Evolutionary conservation across 2,888 invertebrate species (phyloP).

Genomic region (Sphinx pinastri): DNA sequence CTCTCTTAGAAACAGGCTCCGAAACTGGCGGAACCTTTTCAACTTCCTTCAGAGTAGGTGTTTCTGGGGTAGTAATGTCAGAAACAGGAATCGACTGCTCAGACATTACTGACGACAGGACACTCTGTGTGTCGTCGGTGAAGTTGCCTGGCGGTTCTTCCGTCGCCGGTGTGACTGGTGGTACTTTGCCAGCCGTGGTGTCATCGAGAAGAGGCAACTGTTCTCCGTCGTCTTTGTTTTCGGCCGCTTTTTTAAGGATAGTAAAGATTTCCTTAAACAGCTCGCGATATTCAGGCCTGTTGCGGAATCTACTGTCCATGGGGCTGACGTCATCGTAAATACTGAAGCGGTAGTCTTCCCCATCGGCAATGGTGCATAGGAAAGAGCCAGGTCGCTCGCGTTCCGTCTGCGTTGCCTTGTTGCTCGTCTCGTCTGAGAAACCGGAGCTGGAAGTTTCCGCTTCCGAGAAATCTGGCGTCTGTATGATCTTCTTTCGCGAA

Average conservation of each 20-base stretch:
- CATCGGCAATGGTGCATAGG: slow-evolving; percentile 92
- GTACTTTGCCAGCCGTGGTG: slow-evolving; percentile 83
- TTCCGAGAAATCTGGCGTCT: slow-evolving; percentile 93
- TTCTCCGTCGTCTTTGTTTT: slow-evolving; percentile 92
- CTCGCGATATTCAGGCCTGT: slow-evolving; percentile 91
- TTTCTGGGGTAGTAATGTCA: slow-evolving; percentile 85
- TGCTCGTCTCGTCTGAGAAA: slow-evolving; percentile 92
- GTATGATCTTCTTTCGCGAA: slow-evolving; percentile 84
- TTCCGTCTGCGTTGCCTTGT: slow-evolving; percentile 93
- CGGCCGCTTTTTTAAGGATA: slow-evolving; percentile 92
- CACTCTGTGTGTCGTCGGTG: slow-evolving; percentile 89
- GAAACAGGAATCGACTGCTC: slow-evolving; percentile 88
- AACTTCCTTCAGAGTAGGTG: slow-evolving; percentile 83
- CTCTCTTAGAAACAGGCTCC: slow-evolving; percentile 64
- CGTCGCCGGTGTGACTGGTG: slow-evolving; percentile 87
- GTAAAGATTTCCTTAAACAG: slow-evolving; percentile 93
- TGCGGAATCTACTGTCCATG: slow-evolving; percentile 91
- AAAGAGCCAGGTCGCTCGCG: slow-evolving; percentile 90
- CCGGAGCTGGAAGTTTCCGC: slow-evolving; percentile 94
- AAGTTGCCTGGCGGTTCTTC: slow-evolving; percentile 86
- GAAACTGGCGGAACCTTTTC: slow-evolving; percentile 62
- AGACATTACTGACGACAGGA: slow-evolving; percentile 90
- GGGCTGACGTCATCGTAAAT: slow-evolving; percentile 92
- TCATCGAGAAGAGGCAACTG: slow-evolving; percentile 89
- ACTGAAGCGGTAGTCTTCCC: slow-evolving; percentile 93